Conservation (phyloP, 2,113 vertebrate species). For the Centropristis striata region DNA sequence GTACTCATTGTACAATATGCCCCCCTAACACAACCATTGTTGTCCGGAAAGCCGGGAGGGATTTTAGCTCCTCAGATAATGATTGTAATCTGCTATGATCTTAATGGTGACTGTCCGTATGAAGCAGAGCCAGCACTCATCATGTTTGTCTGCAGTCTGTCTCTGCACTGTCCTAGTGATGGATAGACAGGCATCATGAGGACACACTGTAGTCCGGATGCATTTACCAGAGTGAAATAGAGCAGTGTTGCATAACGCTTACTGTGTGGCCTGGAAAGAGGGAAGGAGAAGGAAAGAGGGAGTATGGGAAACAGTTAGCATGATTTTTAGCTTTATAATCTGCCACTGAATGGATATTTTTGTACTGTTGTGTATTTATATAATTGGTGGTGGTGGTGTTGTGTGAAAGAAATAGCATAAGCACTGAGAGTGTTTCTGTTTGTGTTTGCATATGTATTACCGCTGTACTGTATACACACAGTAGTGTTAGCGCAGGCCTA, state of each 20-base stretch:
- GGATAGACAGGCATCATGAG: conserved; percentile 62
- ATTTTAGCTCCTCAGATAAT: conserved; percentile 55
- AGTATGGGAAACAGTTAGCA: neutral
- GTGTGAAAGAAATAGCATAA: neutral
- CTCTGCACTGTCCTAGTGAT: conserved; percentile 36
- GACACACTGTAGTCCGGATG: conserved; percentile 52
- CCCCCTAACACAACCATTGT: conserved; percentile 23
- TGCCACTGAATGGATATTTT: conserved; percentile 16
- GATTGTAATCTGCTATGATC: conserved; percentile 63
- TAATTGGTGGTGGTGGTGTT: neutral
- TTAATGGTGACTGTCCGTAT: conserved; percentile 52
- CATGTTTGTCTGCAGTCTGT: conserved; percentile 38
- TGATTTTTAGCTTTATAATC: conserved; percentile 4
- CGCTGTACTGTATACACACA: neutral
- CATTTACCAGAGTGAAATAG: conserved; percentile 47
- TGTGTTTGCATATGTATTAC: conserved; percentile 8
- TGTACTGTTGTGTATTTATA: neutral
- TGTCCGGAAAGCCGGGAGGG: conserved; percentile 23
- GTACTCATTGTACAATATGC: neutral
- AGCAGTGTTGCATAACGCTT: conserved; percentile 69
- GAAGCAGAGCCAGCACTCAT: conserved; percentile 24
- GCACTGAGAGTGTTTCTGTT: conserved; percentile 1
- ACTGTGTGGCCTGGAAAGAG: conserved; percentile 26
- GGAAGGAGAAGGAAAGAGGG: neutral
- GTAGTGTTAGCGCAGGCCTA: neutral